Conservation (phyloP, 2,797 vertebrate species). For the Danio jaintianensis region DNA sequence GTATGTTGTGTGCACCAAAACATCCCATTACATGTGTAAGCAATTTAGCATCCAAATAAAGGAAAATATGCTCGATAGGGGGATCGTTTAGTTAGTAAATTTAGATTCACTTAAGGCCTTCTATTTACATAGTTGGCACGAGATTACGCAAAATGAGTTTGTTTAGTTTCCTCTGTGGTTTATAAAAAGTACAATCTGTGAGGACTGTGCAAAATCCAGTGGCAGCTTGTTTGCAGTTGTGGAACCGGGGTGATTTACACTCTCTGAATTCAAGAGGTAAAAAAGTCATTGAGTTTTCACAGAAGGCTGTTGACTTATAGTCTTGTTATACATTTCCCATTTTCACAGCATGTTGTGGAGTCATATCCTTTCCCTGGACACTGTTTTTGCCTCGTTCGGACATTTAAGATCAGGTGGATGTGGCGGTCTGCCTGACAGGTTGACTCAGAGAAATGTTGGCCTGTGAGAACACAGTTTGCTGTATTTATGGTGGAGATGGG, state of each 20-base stretch:
- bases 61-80: slow-evolving; percentile 63
- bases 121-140: slow-evolving; percentile 53
- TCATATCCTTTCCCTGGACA: slow-evolving; percentile 39
- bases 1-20: slow-evolving; percentile 70
- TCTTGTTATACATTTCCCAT: slow-evolving; percentile 31
- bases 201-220: slow-evolving; percentile 10
- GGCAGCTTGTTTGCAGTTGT: neutral
- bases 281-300: slow-evolving; percentile 16
- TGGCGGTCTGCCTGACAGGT: slow-evolving; percentile 19
- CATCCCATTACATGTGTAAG: slow-evolving; percentile 74
- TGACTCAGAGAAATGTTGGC: slow-evolving; percentile 14
- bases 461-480: slow-evolving; percentile 35
- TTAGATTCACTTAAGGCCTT: slow-evolving; percentile 61
- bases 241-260: slow-evolving; percentile 24
- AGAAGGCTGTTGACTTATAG: slow-evolving; percentile 13
- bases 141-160: slow-evolving; percentile 24
- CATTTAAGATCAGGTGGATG: slow-evolving; percentile 28
- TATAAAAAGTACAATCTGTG: slow-evolving; percentile 8
- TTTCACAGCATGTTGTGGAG: slow-evolving; percentile 33
- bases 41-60: slow-evolving; percentile 77
- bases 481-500: slow-evolving; percentile 67
- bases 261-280: slow-evolving; percentile 24
- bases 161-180: slow-evolving; percentile 15
- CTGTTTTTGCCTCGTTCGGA: slow-evolving; percentile 16
- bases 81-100: slow-evolving; percentile 59